phyloP scores from a whole-genome alignment of 2,797 vertebrate genomes.

The Mus caroli region DNA sequence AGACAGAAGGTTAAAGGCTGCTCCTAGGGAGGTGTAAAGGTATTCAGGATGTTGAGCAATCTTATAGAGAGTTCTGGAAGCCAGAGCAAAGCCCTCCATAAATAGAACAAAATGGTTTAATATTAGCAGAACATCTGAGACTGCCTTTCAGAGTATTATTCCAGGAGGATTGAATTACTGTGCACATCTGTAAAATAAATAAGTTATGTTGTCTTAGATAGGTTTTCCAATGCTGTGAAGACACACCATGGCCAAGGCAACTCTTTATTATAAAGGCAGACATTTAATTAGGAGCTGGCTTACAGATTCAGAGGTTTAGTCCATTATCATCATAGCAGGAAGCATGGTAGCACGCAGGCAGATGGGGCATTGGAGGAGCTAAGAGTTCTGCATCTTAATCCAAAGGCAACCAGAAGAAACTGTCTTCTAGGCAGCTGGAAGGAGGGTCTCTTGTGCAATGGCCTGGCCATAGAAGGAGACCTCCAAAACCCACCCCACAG shows the following conservation, averaged over 20 bases:
- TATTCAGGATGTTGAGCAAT: not conserved
- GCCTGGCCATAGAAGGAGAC: not conserved
- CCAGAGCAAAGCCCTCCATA: not conserved
- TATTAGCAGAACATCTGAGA: not conserved
- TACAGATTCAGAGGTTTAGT: not conserved
- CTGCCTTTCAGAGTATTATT: slow-evolving; percentile 17
- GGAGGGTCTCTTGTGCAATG: not conserved
- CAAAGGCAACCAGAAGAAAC: not conserved
- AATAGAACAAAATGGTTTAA: not conserved
- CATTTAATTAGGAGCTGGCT: not conserved
- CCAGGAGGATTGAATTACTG: not conserved
- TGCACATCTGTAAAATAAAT: not conserved
- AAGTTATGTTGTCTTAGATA: not conserved
- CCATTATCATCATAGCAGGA: not conserved
- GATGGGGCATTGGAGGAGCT: not conserved
- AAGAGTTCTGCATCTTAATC: not conserved
- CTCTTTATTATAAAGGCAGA: not conserved
- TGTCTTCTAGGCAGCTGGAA: not conserved
- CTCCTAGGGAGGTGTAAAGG: not conserved
- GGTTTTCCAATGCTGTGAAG: not conserved
- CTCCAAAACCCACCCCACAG: not conserved
- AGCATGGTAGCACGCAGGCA: not conserved
- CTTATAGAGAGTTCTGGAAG: not conserved
- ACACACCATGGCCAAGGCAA: not conserved
- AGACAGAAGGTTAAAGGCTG: not conserved